These are phyloP conservation scores for Colletes latitarsis DNA, from an alignment of 1,140 invertebrate species.

Conservation along the genomic window DNA sequence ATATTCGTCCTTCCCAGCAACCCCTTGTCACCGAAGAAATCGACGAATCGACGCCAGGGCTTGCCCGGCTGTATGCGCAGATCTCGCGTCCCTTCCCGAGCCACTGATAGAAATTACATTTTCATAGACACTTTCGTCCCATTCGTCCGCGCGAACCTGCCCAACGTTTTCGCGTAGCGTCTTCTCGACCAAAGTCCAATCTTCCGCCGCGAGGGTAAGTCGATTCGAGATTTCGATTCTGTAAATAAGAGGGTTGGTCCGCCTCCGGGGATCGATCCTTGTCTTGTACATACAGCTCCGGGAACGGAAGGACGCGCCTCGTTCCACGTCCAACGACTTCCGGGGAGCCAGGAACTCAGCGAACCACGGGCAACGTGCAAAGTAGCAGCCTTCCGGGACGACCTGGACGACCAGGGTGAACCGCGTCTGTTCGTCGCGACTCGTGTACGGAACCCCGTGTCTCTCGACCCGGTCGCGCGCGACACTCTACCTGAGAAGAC, in stretches of 20 bases:
- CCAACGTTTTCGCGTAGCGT: conserved; percentile 4
- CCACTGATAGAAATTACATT: too few relatives aligned
- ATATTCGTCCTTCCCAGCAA: neutral
- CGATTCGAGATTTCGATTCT: conserved; percentile 11
- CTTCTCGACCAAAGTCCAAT: neutral
- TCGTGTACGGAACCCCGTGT: too few relatives aligned
- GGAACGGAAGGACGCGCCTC: neutral
- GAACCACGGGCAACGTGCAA: conserved; percentile 75
- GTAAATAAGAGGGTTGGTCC: conserved; percentile 46
- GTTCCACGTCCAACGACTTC: neutral
- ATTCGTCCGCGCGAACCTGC: neutral
- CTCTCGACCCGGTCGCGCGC: too few relatives aligned
- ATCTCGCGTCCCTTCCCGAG: too few relatives aligned
- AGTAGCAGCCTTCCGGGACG: conserved; percentile 47
- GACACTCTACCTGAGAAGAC: neutral
- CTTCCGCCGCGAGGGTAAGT: too few relatives aligned
- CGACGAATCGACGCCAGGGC: neutral
- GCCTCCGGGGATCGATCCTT: conserved; percentile 2
- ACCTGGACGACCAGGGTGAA: neutral
- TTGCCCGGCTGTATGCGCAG: too few relatives aligned
- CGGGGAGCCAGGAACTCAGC: neutral
- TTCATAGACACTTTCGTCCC: too few relatives aligned
- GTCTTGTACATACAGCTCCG: conserved; percentile 32
- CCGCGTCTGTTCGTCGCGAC: neutral
- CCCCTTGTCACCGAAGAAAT: neutral